Percentiles rank a stretch among this genome's conserved stretches.
phyloP scores from a whole-genome alignment of 2,797 vertebrate species.

The Cygnus olor region DNA sequence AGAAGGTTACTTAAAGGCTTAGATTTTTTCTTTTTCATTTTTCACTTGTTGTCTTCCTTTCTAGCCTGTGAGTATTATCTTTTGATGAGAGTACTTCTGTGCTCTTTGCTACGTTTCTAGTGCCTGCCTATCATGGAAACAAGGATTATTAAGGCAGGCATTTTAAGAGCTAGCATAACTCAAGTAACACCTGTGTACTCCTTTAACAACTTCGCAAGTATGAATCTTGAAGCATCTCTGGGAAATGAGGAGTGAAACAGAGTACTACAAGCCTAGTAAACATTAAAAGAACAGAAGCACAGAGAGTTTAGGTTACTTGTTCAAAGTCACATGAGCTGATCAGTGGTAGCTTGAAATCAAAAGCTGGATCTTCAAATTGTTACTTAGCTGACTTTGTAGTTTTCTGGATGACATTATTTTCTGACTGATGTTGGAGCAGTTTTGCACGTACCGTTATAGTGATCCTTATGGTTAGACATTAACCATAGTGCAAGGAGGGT shows the following conservation, averaged over 20 bases:
- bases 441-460: neutral
- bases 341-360: neutral
- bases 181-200: neutral
- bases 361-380: neutral
- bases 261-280: neutral
- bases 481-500: neutral
- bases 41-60: neutral
- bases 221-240: neutral
- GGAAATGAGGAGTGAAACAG: neutral
- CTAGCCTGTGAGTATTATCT: neutral
- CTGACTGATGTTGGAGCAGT: neutral
- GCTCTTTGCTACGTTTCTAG: neutral
- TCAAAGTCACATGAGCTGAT: slow-evolving; percentile 6
- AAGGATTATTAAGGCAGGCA: slow-evolving; percentile 10
- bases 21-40: neutral
- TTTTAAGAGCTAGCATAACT: slow-evolving; percentile 19
- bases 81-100: neutral
- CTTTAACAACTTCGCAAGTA: slow-evolving; percentile 8
- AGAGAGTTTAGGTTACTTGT: neutral
- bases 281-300: slow-evolving; percentile 25
- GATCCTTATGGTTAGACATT: neutral
- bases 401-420: neutral
- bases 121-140: slow-evolving; percentile 22
- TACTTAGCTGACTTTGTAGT: neutral
- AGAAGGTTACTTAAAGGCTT: neutral